phyloP scores from a whole-genome alignment of 2,888 invertebrate species.

The Actias luna region DNA sequence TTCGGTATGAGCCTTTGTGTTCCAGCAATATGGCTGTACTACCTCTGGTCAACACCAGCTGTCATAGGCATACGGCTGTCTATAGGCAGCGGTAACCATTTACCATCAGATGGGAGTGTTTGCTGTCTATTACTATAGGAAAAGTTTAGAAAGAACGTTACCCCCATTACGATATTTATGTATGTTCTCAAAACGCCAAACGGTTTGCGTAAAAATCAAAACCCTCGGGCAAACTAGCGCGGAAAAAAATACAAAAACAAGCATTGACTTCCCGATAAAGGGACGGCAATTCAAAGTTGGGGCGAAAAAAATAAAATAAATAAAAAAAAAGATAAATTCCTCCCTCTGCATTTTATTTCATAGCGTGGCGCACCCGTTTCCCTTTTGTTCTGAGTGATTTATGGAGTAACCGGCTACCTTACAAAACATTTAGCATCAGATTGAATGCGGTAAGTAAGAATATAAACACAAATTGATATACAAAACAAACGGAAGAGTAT shows the following conservation, averaged over 20 bases:
- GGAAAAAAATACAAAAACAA: slow-evolving; percentile 39
- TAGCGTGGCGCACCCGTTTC: slow-evolving; percentile 39
- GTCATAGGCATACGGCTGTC: no score
- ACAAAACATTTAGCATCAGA: slow-evolving; percentile 58
- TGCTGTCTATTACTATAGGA: no score
- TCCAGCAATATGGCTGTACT: no score
- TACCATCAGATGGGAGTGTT: no score
- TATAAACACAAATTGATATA: slow-evolving; percentile 30
- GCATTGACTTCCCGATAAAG: slow-evolving; percentile 47
- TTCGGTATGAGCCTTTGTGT: no score
- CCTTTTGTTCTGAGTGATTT: slow-evolving; percentile 59
- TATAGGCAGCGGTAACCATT: no score
- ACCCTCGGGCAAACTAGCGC: slow-evolving; percentile 26
- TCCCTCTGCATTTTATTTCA: slow-evolving; percentile 43
- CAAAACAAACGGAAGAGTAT: slow-evolving; percentile 17
- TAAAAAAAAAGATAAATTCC: slow-evolving; percentile 41
- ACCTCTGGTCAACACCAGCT: no score
- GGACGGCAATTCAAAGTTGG: slow-evolving; percentile 40
- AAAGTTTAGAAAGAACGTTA: no score
- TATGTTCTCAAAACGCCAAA: neutral
- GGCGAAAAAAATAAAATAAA: slow-evolving; percentile 39
- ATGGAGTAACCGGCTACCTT: slow-evolving; percentile 57
- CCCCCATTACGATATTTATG: no score
- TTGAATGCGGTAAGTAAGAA: slow-evolving; percentile 47
- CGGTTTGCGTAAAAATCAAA: slow-evolving; percentile 14